These are phyloP conservation scores for Acropternis orthonyx DNA, from an alignment of 2,797 vertebrate genomes.

Conservation along the genomic window DNA sequence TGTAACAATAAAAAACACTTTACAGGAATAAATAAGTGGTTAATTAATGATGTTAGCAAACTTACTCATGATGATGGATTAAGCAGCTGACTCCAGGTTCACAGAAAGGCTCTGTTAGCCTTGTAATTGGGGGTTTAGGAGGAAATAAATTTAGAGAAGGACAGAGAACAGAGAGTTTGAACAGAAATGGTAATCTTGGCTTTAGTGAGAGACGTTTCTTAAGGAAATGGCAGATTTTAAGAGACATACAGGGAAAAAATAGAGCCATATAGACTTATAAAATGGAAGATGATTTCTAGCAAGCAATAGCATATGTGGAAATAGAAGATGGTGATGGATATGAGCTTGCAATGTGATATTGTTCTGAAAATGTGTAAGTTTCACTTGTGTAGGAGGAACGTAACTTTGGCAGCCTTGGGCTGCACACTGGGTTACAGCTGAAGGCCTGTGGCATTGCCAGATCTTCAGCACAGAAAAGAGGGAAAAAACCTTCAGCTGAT, in stretches of 20 bases:
- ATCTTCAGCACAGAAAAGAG: not conserved
- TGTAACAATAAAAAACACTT: not conserved
- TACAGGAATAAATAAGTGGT: not conserved
- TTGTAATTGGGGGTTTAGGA: not conserved
- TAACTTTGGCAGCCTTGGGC: not conserved
- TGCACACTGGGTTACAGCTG: not conserved
- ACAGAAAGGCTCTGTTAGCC: not conserved
- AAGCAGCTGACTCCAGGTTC: not conserved
- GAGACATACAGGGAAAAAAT: not conserved
- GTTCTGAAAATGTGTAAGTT: not conserved
- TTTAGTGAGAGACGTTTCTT: not conserved
- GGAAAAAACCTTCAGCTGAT: not conserved
- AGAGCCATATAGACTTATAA: not conserved
- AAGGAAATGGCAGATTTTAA: not conserved
- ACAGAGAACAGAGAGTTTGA: not conserved
- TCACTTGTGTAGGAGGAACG: not conserved
- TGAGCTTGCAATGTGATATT: constrained; percentile 46
- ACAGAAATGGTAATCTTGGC: not conserved
- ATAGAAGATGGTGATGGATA: not conserved
- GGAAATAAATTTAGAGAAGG: not conserved
- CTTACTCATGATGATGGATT: not conserved
- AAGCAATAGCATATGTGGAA: not conserved
- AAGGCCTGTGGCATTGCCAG: not conserved
- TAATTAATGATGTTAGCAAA: not conserved
- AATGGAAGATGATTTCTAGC: not conserved